phyloP scores from a whole-genome alignment of 2,113 vertebrate genomes.

The Athene cunicularia region DNA sequence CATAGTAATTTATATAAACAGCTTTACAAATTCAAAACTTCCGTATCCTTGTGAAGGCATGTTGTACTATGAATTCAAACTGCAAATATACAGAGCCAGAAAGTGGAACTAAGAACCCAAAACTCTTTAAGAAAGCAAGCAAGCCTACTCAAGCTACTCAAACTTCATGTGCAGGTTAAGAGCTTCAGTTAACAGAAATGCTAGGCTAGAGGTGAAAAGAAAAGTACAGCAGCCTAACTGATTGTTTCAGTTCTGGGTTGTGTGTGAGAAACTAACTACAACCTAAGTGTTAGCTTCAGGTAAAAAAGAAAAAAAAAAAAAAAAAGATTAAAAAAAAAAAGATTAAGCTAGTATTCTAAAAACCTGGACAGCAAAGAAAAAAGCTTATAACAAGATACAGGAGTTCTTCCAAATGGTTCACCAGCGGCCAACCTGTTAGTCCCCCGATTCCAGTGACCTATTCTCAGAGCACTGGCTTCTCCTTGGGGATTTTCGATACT shows the following conservation, averaged over 20 bases:
- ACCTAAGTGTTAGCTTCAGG: conserved; percentile 54
- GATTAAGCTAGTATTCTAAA: conserved; percentile 67
- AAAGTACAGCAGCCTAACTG: conserved; percentile 30
- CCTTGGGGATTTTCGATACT: conserved; percentile 97
- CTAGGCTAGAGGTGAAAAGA: conserved; percentile 1
- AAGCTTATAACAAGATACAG: conserved; percentile 98
- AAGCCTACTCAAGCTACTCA: conserved; percentile 29
- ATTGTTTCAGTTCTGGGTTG: conserved; percentile 26
- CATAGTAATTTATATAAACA: neutral
- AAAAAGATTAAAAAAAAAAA: neutral
- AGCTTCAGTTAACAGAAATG: conserved; percentile 51
- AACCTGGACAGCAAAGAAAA: conserved; percentile 96
- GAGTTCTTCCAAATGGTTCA: conserved; percentile 96
- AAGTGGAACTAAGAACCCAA: conserved; percentile 31
- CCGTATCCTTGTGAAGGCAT: neutral
- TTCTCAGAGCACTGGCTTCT: conserved; percentile 99
- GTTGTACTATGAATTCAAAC: conserved; percentile 3
- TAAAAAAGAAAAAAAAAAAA: neutral
- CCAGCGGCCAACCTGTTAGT: conserved; percentile 99
- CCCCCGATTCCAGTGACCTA: conserved; percentile 99
- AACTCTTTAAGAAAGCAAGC: conserved; percentile 20
- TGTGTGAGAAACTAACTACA: conserved; percentile 52
- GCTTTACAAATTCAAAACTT: neutral
- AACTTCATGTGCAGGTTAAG: conserved; percentile 5
- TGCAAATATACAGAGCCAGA: conserved; percentile 44